These are phyloP conservation scores for Epizoanthus rinbou DNA, from an alignment of 92 coral and sea anemone genomes.

Conservation along the genomic window DNA sequence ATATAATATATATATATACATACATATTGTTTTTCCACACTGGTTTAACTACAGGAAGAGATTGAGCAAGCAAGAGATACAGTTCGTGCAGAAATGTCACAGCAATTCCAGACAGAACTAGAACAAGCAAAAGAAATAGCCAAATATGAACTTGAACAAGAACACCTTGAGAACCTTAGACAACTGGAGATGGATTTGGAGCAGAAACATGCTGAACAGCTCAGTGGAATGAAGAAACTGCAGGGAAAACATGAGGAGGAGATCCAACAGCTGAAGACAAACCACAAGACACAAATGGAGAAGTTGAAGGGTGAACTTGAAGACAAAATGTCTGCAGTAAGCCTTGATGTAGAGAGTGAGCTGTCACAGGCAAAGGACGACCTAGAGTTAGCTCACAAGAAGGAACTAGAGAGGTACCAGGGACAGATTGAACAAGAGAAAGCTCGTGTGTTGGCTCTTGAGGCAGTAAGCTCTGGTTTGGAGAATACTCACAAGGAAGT, in stretches of 20 bases:
- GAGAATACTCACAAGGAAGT: conserved; percentile 77
- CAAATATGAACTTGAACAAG: conserved; percentile 88
- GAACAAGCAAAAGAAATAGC: conserved; percentile 95
- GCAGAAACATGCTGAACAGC: conserved; percentile 87
- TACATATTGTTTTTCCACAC: not conserved
- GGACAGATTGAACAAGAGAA: conserved; percentile 73
- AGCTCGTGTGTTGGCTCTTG: conserved; percentile 74
- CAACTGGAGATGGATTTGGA: conserved; percentile 84
- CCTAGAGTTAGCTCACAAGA: conserved; percentile 79
- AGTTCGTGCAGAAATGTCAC: conserved; percentile 75
- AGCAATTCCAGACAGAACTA: conserved; percentile 80
- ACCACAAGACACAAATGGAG: conserved; percentile 53
- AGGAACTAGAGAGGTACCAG: conserved; percentile 64
- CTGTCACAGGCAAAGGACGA: conserved; percentile 81
- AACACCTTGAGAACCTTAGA: conserved; percentile 88
- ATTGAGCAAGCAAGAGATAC: conserved; percentile 59
- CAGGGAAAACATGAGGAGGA: conserved; percentile 85
- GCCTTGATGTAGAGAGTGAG: conserved; percentile 79
- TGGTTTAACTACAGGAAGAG: conserved; percentile 53
- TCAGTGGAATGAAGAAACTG: conserved; percentile 77
- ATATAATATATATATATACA: too few relatives aligned
- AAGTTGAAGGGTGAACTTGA: conserved; percentile 65
- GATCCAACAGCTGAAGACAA: conserved; percentile 58
- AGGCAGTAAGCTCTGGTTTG: conserved; percentile 69
- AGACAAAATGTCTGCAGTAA: conserved; percentile 77